Percentiles rank a stretch among this genome's conserved stretches.
phyloP scores from a whole-genome alignment of 2,113 vertebrate species.

The Bungarus multicinctus region DNA sequence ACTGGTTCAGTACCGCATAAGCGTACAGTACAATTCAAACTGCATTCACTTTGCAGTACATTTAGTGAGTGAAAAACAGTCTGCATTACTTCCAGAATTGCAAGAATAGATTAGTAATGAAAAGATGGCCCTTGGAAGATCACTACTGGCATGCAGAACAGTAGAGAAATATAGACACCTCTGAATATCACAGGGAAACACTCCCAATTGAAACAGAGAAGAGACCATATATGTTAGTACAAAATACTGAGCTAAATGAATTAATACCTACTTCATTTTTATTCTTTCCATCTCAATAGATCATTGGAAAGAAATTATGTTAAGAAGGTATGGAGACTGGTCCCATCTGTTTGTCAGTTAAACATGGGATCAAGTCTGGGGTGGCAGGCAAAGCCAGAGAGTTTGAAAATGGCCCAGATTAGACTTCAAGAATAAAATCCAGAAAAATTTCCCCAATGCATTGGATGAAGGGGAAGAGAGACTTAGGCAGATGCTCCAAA shows the following conservation, averaged over 20 bases:
- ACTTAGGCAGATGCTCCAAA: neutral
- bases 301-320: neutral
- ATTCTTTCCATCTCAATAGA: neutral
- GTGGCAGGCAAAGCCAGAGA: neutral
- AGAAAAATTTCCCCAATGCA: neutral
- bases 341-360: neutral
- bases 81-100: neutral
- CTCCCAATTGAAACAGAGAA: neutral
- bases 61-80: neutral
- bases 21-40: neutral
- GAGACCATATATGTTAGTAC: neutral
- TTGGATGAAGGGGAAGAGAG: neutral
- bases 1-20: neutral
- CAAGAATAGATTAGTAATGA: neutral
- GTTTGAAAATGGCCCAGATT: neutral
- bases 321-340: neutral
- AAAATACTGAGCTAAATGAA: neutral
- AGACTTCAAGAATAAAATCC: neutral
- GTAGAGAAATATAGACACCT: neutral
- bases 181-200: neutral
- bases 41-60: too few relatives aligned
- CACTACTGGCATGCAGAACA: neutral
- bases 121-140: neutral
- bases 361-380: neutral
- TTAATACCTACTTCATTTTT: neutral